Evolutionary conservation across 2,888 invertebrate species (phyloP).

Genomic region (Epinotia bilunana): DNA sequence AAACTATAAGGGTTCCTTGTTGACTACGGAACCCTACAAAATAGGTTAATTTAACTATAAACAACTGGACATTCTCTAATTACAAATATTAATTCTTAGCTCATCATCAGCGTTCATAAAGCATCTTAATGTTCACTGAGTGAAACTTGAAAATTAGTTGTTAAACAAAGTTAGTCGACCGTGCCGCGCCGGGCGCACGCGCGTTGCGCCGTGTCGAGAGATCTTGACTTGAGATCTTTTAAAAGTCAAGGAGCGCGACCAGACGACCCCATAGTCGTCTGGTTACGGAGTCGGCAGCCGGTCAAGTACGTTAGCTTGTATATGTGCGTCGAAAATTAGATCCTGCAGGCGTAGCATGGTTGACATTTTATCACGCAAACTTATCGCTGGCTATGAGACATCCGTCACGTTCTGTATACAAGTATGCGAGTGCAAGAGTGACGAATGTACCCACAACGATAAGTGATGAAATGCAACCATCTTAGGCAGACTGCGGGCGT

Average conservation of each 20-base stretch:
- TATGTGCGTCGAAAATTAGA: too few species aligned
- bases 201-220: constrained; percentile 22
- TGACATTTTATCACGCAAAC: too few species aligned
- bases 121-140: constrained; percentile 40
- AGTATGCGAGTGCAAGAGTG: too few species aligned
- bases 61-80: constrained; percentile 19
- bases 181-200: constrained; percentile 35
- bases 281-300: not conserved
- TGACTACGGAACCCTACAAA: too few species aligned
- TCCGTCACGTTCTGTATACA: too few species aligned
- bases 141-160: constrained; percentile 41
- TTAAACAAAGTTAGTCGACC: constrained; percentile 38
- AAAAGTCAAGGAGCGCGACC: constrained; percentile 34
- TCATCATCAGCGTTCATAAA: constrained; percentile 38
- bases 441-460: too few species aligned
- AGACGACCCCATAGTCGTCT: constrained; percentile 18
- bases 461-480: too few species aligned
- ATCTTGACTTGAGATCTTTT: constrained; percentile 35
- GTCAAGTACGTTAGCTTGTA: not conserved
- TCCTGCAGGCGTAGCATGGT: too few species aligned
- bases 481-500: too few species aligned
- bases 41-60: constrained; percentile 11
- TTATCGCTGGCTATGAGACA: too few species aligned
- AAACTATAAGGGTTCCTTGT: too few species aligned
- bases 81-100: constrained; percentile 38